phyloP scores from a whole-genome alignment of 2,888 invertebrate genomes.

The Furcula furcula region DNA sequence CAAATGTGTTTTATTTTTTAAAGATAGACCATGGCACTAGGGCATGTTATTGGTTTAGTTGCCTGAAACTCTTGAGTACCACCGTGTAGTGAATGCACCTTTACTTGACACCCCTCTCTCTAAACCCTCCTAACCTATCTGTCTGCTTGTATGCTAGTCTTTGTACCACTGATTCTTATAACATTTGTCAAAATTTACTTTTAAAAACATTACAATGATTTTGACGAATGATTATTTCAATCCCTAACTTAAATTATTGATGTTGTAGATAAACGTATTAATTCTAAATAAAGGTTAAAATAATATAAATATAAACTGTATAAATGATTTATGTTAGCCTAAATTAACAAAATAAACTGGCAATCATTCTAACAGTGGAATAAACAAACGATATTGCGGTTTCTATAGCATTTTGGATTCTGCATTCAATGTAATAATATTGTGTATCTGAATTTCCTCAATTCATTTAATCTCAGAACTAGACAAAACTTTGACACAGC shows the following conservation, averaged over 20 bases:
- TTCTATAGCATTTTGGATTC: too few species aligned
- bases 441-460: too few species aligned
- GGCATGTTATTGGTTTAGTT: slow-evolving; percentile 60
- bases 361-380: slow-evolving; percentile 12
- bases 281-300: too few species aligned
- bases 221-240: slow-evolving; percentile 1
- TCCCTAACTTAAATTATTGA: too few species aligned
- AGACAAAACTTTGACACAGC: too few species aligned
- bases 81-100: slow-evolving; percentile 54
- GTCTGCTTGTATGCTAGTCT: slow-evolving; percentile 38
- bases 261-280: too few species aligned
- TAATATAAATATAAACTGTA: too few species aligned
- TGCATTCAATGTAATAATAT: too few species aligned
- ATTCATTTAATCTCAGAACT: too few species aligned
- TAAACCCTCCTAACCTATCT: slow-evolving; percentile 30
- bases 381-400: slow-evolving; percentile 19
- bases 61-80: slow-evolving; percentile 51
- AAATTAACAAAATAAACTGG: slow-evolving; percentile 8
- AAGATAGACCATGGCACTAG: slow-evolving; percentile 49
- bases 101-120: slow-evolving; percentile 32
- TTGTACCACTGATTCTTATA: slow-evolving; percentile 2
- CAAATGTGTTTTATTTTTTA: not conserved
- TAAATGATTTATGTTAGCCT: too few species aligned
- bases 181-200: slow-evolving; percentile 3
- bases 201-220: slow-evolving; percentile 2